Conservation (phyloP, 2,888 invertebrate genomes). For the Caenorhabditis drosophilae region DNA sequence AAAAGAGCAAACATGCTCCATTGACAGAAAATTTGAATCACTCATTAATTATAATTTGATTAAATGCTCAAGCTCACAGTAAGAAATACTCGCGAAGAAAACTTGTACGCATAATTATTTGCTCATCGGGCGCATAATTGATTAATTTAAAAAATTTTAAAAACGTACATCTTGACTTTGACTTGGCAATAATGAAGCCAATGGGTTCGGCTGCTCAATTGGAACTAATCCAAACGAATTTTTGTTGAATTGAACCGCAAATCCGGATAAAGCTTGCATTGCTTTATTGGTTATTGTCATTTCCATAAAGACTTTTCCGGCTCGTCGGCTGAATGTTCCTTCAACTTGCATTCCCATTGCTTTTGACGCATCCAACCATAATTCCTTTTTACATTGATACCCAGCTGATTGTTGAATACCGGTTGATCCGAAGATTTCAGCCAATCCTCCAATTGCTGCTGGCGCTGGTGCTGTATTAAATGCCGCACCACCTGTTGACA, state of each 20-base stretch:
- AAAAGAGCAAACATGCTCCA: too few relatives aligned
- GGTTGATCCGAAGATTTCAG: conserved; percentile 86
- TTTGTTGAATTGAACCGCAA: conserved; percentile 97
- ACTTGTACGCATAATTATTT: too few relatives aligned
- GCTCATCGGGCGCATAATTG: neutral
- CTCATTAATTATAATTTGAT: too few relatives aligned
- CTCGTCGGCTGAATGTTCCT: conserved; percentile 86
- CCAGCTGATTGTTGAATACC: conserved; percentile 20
- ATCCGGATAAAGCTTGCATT: conserved; percentile 94
- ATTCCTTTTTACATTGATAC: conserved; percentile 38
- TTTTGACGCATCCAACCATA: conserved; percentile 62
- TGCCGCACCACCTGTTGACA: conserved; percentile 29
- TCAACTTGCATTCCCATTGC: conserved; percentile 84
- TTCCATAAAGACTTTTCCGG: conserved; percentile 89
- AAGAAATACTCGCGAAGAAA: too few relatives aligned
- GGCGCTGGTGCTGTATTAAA: conserved; percentile 23
- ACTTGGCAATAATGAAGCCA: conserved; percentile 79
- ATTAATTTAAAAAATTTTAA: neutral
- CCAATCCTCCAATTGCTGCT: conserved; percentile 72
- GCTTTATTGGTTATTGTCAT: conserved; percentile 93
- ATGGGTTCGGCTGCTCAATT: conserved; percentile 81
- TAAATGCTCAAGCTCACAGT: too few relatives aligned
- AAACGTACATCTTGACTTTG: conserved; percentile 77
- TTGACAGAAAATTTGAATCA: too few relatives aligned
- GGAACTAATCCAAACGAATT: conserved; percentile 91